Base-by-base conservation (phyloP, 2,888 invertebrate species). In the Physocephala rufipes region DNA sequence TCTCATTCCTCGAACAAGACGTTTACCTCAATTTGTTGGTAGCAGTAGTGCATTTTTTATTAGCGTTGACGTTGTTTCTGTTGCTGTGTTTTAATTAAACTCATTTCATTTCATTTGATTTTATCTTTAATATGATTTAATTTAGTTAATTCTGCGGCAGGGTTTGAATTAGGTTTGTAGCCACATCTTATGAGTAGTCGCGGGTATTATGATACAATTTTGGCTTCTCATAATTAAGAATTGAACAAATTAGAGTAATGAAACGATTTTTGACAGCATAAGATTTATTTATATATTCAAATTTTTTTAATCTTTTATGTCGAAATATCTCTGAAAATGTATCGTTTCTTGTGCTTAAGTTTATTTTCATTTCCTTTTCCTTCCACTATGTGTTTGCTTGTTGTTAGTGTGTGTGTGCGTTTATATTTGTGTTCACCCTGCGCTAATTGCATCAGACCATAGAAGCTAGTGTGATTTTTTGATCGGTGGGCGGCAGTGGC, bases 141-240 rank as follows among this genome's bases (percentile, higher is more conserved):
- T 75, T 71, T 73, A 73, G 72, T 76, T 73, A 71, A 67, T 53
- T 70, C 68, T 30, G 47, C 45, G 59, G 59, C 47, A 67, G 58
- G 67, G 45, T 49, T 63, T 43, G 16, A 67, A 43, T 71, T 26
- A 28, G 64, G 71, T 77, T 73, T 73, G 76, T 75, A 75, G 76
- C 78, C 77, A 75, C 75, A 78, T 76, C 77, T 75, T 75, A 75
- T 77, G 75, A 75, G 76, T 77, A 76, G 75, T 75, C 72, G 73
- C 73, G 73, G 73, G 67, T 59, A 59, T 67, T 45, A 30, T 53
- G 19, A 58, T 45, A n/a, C 26, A 21, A 55, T 55, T 24, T 26
- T 2, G 55, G 9, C 55, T 21, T 24, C 9, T 21, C 55, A 26
- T 26, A 26, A 2, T 5, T 55, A 21, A 24, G 21, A 24, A 19